Conservation (phyloP, 2,888 invertebrate genomes). For the Rhamnusium bicolor region DNA sequence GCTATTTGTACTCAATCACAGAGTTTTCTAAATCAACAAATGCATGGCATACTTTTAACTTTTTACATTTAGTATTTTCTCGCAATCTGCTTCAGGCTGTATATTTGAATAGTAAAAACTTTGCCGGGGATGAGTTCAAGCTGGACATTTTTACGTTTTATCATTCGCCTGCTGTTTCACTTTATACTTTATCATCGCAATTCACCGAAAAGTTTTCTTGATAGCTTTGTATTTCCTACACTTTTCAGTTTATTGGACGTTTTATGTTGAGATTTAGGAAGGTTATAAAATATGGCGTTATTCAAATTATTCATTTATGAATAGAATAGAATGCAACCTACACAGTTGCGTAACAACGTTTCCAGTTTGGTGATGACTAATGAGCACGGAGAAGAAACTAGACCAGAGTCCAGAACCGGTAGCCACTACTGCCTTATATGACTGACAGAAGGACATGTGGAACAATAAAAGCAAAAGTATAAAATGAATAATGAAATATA, state of each 20-base stretch:
- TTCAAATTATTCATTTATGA: background rate
- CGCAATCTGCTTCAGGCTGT: background rate
- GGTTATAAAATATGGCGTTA: background rate
- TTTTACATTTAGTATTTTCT: conserved; percentile 20
- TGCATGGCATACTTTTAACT: conserved; percentile 17
- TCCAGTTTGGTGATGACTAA: no score
- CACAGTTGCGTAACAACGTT: background rate
- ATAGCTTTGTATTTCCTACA: conserved; percentile 1
- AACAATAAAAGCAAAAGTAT: no score
- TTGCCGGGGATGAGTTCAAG: background rate
- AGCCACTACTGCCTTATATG: no score
- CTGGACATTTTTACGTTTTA: conserved; percentile 18
- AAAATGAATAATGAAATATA: no score
- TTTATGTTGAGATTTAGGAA: background rate
- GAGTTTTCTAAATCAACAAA: conserved; percentile 13
- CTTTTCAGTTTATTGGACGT: background rate
- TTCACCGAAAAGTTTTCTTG: conserved; percentile 1
- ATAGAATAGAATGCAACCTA: background rate
- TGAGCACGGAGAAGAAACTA: no score
- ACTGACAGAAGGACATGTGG: no score
- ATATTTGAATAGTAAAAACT: conserved; percentile 26
- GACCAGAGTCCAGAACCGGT: no score
- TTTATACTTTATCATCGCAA: background rate
- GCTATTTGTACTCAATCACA: conserved; percentile 6
- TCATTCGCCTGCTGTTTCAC: background rate